A percentile compares a stretch with the other conserved stretches of the same genome.
phyloP scores from a whole-genome alignment of 2,797 vertebrate species.

The Myotis myotis region DNA sequence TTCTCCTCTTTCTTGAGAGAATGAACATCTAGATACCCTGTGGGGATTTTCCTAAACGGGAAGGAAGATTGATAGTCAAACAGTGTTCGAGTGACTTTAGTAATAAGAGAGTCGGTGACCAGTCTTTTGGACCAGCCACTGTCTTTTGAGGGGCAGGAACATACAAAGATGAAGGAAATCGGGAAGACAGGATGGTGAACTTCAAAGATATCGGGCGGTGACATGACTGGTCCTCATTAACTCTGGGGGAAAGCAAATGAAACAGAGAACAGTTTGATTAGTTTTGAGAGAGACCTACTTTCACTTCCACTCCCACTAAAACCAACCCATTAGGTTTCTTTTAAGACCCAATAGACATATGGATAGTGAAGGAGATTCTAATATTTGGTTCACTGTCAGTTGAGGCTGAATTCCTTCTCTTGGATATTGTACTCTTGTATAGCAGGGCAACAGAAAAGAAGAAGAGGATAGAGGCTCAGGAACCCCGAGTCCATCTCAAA shows the following conservation, averaged over 20 bases:
- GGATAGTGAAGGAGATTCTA: background rate
- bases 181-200: background rate
- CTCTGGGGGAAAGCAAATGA: background rate
- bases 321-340: background rate
- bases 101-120: background rate
- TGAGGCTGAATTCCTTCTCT: background rate
- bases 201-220: background rate
- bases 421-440: background rate
- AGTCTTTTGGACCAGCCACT: background rate
- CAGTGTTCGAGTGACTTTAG: background rate
- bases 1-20: background rate
- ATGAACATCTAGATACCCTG: background rate
- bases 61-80: background rate
- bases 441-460: background rate
- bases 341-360: background rate
- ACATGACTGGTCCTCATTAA: background rate
- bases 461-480: no score
- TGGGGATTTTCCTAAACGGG: background rate
- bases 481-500: background rate
- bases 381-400: background rate
- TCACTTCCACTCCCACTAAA: background rate
- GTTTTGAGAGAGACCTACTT: background rate
- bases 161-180: background rate
- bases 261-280: background rate
- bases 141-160: background rate